These are phyloP conservation scores for Caenorhabditis uteleia DNA, from an alignment of 2,888 invertebrate genomes.

Conservation along the genomic window DNA sequence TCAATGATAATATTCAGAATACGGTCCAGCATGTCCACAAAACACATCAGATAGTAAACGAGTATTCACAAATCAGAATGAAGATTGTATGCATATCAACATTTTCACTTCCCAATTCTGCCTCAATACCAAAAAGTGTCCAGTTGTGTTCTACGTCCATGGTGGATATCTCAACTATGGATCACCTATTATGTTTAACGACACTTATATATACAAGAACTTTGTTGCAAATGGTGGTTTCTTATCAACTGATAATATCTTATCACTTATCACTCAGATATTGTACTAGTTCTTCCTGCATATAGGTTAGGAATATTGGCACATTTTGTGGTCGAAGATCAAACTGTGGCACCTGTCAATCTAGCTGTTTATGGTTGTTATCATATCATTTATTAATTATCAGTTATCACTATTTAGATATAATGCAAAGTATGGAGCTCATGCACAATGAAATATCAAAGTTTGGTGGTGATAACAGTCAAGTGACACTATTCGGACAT, in stretches of 20 bases:
- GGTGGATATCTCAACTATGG: conserved; percentile 58
- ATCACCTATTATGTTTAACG: conserved; percentile 57
- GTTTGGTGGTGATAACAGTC: conserved; percentile 34
- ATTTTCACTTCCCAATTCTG: not conserved
- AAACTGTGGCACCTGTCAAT: not conserved
- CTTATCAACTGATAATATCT: not conserved
- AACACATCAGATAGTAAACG: not conserved
- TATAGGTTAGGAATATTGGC: not conserved
- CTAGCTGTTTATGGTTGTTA: not conserved
- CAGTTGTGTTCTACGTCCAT: conserved; percentile 57
- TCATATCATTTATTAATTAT: not conserved
- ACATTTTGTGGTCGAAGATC: not conserved
- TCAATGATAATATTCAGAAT: not conserved
- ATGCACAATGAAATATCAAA: conserved; percentile 25
- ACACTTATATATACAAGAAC: not conserved
- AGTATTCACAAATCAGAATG: not conserved
- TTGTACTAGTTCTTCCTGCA: not conserved
- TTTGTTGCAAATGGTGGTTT: not conserved
- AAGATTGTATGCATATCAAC: not conserved
- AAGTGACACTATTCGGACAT: conserved; percentile 38
- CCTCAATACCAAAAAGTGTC: conserved; percentile 21
- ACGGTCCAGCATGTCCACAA: not conserved
- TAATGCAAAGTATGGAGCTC: conserved; percentile 10
- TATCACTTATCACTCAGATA: not conserved
- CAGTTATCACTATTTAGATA: not conserved